A percentile compares a stretch with the other conserved stretches of the same genome.
Evolutionary conservation across 2,797 vertebrate species (phyloP).

Genomic region (Martes flavigula): DNA sequence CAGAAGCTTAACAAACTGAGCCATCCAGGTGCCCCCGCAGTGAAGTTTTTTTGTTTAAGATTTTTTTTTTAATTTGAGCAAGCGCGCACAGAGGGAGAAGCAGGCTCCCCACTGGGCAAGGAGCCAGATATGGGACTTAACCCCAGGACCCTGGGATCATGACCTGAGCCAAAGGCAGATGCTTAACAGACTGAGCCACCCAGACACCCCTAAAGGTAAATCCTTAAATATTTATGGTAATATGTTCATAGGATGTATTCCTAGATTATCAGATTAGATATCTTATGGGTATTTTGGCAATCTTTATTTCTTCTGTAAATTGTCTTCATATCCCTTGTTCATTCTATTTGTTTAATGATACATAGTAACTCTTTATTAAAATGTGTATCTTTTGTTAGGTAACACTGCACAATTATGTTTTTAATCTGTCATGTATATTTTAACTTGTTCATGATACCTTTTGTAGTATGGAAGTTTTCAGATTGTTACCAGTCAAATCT

Average conservation of each 20-base stretch:
- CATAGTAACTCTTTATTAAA: neutral
- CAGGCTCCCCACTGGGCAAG: neutral
- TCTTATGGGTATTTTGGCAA: neutral
- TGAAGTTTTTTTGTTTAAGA: neutral
- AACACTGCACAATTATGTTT: neutral
- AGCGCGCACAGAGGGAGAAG: neutral
- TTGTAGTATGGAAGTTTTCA: neutral
- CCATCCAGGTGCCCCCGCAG: neutral
- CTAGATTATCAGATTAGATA: neutral
- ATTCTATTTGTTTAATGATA: neutral
- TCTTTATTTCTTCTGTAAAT: conserved; percentile 13
- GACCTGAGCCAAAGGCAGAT: neutral
- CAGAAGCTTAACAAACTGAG: neutral
- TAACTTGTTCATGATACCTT: neutral
- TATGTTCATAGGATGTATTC: neutral
- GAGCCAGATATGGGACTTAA: neutral
- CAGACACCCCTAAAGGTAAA: neutral
- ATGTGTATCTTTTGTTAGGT: neutral
- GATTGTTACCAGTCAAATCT: neutral
- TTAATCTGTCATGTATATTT: neutral
- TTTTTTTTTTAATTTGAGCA: neutral
- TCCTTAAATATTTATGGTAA: neutral
- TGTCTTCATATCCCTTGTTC: neutral
- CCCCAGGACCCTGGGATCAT: neutral
- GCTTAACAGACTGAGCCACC: neutral